Evolutionary conservation across 2,113 vertebrate species (phyloP), one percentile per base, ranked within the genome.

Genomic region (Oncorhynchus nerka): DNA sequence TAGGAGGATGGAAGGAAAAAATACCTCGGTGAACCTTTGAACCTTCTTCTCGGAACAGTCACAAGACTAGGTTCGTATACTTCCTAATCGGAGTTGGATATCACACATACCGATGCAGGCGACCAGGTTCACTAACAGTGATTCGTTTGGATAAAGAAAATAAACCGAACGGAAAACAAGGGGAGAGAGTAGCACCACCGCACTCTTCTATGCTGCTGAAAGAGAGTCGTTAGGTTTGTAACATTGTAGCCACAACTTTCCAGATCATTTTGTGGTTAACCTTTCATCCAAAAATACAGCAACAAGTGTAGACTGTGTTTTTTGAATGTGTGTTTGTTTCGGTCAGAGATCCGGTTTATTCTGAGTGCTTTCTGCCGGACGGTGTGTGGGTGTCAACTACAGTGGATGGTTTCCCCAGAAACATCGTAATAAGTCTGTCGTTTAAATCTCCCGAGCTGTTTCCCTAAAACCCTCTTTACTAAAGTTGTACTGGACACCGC

Each of bases 21-120:
- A 72, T 70, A 84, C 22, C 34, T 75, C 84, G 68, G 81, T 84
- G 83, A 92, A 94, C 91, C 94, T 94, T 93, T 93, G 94, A 91
- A 89, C 92, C 80, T 26, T 70, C 68, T 90, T 91, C 79, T 88
- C 87, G 16, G 16, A 57, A 6, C 19, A 61, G 59, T 62, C 59
- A 62, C 59, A 22, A 62, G 59, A 62, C 59, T 45, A 90, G 93
- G 92, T 90, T 75, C 79, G 81, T 71, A 79, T 57, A 76, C 39
- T 61, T 70, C 67, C 30, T 16, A 72, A 72, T 68, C 49, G 76
- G 79, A 45, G 84, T 83, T 83, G 74, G 0, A 3, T 55, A 55
- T 55, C 82, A 6, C 24, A 30, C 49, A 8, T 11, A 15, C 39
- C 16, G 34, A 82, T 77, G 82, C 81, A 85, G 57, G 82, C 81